These are phyloP conservation scores for Helicorthomorpha holstii DNA, from an alignment of 1,140 invertebrate species.

Conservation along the genomic window DNA sequence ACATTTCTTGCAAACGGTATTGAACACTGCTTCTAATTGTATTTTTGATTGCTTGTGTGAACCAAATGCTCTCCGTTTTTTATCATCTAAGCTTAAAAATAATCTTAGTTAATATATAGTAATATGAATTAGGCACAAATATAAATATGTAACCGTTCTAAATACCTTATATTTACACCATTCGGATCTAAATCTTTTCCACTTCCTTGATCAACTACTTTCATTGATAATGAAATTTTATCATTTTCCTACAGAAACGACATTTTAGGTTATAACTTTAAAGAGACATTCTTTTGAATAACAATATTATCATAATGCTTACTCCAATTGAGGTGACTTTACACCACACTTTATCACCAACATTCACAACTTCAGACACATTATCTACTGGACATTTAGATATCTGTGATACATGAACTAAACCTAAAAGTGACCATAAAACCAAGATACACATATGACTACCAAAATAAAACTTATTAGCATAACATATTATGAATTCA, in stretches of 20 bases:
- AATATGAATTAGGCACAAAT: too few species aligned
- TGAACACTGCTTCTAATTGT: slow-evolving; percentile 21
- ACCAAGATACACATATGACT: too few species aligned
- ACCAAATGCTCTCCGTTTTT: slow-evolving; percentile 15
- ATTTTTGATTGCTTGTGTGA: slow-evolving; percentile 17
- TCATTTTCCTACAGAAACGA: slow-evolving; percentile 28
- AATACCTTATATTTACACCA: slow-evolving; percentile 25
- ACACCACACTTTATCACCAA: slow-evolving; percentile 21
- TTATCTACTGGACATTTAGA: slow-evolving; percentile 21
- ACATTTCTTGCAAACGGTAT: slow-evolving; percentile 25
- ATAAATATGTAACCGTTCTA: neutral
- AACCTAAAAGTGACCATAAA: slow-evolving; percentile 17
- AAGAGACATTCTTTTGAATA: neutral
- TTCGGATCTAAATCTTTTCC: slow-evolving; percentile 87
- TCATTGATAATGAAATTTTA: slow-evolving; percentile 93
- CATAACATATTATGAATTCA: too few species aligned
- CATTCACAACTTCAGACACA: slow-evolving; percentile 20
- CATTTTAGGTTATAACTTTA: neutral
- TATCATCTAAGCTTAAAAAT: slow-evolving; percentile 19
- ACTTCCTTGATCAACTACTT: slow-evolving; percentile 90
- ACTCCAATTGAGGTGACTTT: slow-evolving; percentile 25
- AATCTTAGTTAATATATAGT: too few species aligned
- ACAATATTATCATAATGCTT: slow-evolving; percentile 2
- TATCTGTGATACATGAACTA: slow-evolving; percentile 25
- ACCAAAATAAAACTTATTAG: too few species aligned